Percentiles rank a stretch among this genome's conserved stretches.
These are phyloP conservation scores for Anneissia japonica DNA, from an alignment of 35 echinoderm and acorn worm species.

Conservation along the genomic window DNA sequence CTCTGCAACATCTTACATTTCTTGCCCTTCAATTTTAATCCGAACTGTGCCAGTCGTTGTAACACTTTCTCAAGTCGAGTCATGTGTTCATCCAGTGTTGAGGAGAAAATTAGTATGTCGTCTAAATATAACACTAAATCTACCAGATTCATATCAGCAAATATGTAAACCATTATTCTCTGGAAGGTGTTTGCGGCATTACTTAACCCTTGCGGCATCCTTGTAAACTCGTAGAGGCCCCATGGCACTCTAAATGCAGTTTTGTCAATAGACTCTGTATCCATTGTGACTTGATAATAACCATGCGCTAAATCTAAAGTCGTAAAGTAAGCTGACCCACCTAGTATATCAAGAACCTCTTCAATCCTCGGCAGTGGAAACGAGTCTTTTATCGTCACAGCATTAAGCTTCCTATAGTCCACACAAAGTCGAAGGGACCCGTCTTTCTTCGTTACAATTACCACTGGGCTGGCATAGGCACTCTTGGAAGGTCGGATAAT, in stretches of 20 bases:
- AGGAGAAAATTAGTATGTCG: not conserved
- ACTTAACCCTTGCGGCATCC: not conserved
- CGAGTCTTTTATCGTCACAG: slow-evolving; percentile 7
- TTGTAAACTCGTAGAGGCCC: too few relatives aligned
- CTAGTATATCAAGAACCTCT: slow-evolving; percentile 1
- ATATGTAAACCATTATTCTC: not conserved
- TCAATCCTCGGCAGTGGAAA: slow-evolving; percentile 15
- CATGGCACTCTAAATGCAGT: not conserved
- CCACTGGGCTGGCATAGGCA: not conserved
- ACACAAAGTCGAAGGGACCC: slow-evolving; percentile 1
- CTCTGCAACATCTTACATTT: not conserved
- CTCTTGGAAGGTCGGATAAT: not conserved
- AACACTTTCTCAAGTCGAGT: not conserved
- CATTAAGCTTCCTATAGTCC: slow-evolving; percentile 16
- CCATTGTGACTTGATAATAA: slow-evolving; percentile 18
- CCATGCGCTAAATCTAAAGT: slow-evolving; percentile 3
- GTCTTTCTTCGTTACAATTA: slow-evolving; percentile 29
- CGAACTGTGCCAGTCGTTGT: not conserved
- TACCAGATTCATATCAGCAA: not conserved
- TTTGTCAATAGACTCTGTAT: not conserved
- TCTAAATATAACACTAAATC: not conserved
- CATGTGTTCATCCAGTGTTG: not conserved
- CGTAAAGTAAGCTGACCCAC: not conserved
- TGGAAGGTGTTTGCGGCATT: not conserved
- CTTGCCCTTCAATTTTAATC: not conserved